These are phyloP conservation scores for Zosterops borbonicus DNA, from an alignment of 2,113 vertebrate species.

Conservation along the genomic window DNA sequence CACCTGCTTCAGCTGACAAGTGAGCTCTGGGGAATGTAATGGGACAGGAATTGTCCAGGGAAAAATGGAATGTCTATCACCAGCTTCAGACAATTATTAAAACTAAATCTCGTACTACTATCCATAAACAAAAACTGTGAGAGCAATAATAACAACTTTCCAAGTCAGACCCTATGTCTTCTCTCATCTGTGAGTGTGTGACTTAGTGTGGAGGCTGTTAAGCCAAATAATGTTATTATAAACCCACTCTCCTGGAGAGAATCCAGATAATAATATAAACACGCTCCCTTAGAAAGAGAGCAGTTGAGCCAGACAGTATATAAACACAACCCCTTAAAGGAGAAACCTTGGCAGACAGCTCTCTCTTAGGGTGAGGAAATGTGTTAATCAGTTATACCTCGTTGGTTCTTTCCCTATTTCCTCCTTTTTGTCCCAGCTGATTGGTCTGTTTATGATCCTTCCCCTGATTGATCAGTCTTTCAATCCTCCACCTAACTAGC, in stretches of 20 bases:
- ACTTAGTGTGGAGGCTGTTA: neutral
- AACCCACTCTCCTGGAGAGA: neutral
- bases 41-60: neutral
- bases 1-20: neutral
- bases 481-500: neutral
- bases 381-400: neutral
- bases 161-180: neutral
- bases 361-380: neutral
- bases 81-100: neutral
- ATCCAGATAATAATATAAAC: neutral
- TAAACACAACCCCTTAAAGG: neutral
- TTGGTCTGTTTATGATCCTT: neutral
- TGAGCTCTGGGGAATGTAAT: neutral
- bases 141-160: neutral
- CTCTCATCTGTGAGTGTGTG: neutral
- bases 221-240: neutral
- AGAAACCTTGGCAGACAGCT: neutral
- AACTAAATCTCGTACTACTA: neutral
- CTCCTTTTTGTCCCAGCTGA: neutral
- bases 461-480: neutral
- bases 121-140: neutral
- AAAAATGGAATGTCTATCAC: neutral
- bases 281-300: neutral
- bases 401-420: neutral
- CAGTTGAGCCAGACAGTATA: neutral